These are phyloP conservation scores for Nomada fabriciana DNA, from an alignment of 2,888 invertebrate species.

Conservation along the genomic window DNA sequence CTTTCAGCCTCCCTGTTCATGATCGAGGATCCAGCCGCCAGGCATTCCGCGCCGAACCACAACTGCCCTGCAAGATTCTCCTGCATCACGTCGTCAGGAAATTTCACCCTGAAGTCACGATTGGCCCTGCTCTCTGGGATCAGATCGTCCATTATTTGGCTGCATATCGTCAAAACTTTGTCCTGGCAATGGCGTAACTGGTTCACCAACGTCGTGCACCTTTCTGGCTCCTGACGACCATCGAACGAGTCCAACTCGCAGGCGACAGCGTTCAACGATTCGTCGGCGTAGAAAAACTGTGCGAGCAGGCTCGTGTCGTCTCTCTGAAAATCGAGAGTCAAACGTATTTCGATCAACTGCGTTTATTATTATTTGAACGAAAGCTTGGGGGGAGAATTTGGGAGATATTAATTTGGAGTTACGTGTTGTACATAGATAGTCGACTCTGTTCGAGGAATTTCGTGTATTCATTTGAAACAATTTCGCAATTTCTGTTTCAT, in stretches of 20 bases:
- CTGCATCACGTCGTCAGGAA: conserved; percentile 99
- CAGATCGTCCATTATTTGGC: conserved; percentile 97
- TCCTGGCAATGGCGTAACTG: conserved; percentile 97
- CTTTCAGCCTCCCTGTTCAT: conserved; percentile 98
- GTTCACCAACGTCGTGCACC: conserved; percentile 97
- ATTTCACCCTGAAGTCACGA: conserved; percentile 98
- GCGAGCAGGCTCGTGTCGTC: conserved; percentile 97
- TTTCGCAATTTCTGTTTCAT: too few relatives aligned
- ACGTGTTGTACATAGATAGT: too few relatives aligned
- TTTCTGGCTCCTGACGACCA: conserved; percentile 98
- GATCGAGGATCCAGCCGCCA: conserved; percentile 99
- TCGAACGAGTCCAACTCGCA: conserved; percentile 99
- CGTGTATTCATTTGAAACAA: too few relatives aligned
- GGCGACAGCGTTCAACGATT: conserved; percentile 97
- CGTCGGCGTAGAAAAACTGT: conserved; percentile 99
- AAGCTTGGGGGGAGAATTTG: too few relatives aligned
- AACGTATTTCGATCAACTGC: not conserved
- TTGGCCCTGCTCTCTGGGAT: conserved; percentile 94
- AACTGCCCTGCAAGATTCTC: conserved; percentile 99
- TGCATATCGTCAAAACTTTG: conserved; percentile 95
- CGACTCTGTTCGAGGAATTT: too few relatives aligned
- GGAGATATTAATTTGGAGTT: too few relatives aligned
- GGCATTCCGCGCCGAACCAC: conserved; percentile 99
- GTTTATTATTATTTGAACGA: too few relatives aligned
- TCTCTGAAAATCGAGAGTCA: conserved; percentile 86